Base-by-base conservation (phyloP, 2,888 invertebrate genomes). In the Lumbricus terrestris region DNA sequence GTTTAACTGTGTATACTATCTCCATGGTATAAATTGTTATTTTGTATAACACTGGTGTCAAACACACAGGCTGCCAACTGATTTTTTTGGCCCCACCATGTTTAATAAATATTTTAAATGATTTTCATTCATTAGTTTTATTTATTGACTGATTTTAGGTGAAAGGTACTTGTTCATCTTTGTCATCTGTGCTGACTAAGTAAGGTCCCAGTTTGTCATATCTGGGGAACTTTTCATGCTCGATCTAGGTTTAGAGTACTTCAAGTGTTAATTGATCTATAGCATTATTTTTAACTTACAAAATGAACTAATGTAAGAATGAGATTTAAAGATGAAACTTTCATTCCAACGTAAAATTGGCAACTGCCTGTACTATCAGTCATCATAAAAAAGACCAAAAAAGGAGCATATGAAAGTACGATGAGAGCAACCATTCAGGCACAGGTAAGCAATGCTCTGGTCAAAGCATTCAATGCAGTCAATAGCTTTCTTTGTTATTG, bases 21-120 rank as follows among this genome's bases (percentile, higher is more conserved):
- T 69, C n/a, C 69, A 69, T 69, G 69, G 69, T 69, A 69, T 69
- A n/a, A n/a, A n/a, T 23, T 69, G 29, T 69, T 69, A 69, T 69
- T 69, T n/a, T 69, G 29, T 11, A 69, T 29, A 69, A 69, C 69
- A 69, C 29, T 69, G 69, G 69, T n/a, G 29, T 69, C 69, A 69
- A 69, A 69, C 69, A 69, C 69, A n/a, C 69, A 69, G 69, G 69
- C 69, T 69, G 69, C n/a, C 69, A 69, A 69, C 69, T n/a, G 29
- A 69, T 69, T 69, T 69, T 69, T 69, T 69, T 69, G 69, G 69
- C 69, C 69, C n/a, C n/a, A n/a, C 69, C n/a, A 69, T 69, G 69
- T 69, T 69, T n/a, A 69, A n/a, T n/a, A 69, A 69, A 69, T 69
- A 69, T 69, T 69, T 69, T 69, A n/a, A 69, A 69, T 69, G n/a